Percentiles rank a stretch among this genome's conserved stretches.
Conservation (phyloP, 1,140 invertebrate genomes). For the Drosophila arawakana region DNA sequence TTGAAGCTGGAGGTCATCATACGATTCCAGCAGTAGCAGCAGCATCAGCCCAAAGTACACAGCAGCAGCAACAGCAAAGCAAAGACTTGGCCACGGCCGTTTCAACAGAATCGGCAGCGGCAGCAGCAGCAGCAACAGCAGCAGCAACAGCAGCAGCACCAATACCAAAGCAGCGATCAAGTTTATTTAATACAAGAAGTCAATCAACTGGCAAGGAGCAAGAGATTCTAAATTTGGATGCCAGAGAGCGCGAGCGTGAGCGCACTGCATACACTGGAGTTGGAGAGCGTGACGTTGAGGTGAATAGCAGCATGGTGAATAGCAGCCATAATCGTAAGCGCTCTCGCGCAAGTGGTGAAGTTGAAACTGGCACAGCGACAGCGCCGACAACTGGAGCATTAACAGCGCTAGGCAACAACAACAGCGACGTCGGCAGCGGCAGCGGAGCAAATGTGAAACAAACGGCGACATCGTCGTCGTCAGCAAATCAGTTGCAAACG, state of each 20-base stretch:
- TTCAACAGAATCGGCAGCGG: conserved; percentile 63
- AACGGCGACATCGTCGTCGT: conserved; percentile 60
- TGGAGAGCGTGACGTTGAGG: conserved; percentile 49
- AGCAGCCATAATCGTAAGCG: conserved; percentile 30
- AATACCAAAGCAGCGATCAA: conserved; percentile 84
- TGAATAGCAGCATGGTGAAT: conserved; percentile 22
- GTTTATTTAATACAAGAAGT: conserved; percentile 76
- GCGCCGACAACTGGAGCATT: conserved; percentile 71
- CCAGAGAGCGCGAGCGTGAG: conserved; percentile 54
- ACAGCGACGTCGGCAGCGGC: conserved; percentile 20
- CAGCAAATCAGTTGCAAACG: conserved; percentile 77
- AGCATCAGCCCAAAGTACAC: conserved; percentile 48
- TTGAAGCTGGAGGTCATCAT: conserved; percentile 80
- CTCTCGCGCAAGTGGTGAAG: conserved; percentile 63
- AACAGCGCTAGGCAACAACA: conserved; percentile 44
- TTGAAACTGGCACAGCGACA: conserved; percentile 72
- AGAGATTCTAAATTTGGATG: conserved; percentile 70
- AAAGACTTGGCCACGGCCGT: conserved; percentile 63
- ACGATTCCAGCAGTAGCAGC: conserved; percentile 50
- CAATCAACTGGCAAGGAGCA: conserved; percentile 63
- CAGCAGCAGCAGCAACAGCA: conserved; percentile 37
- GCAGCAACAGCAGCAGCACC: conserved; percentile 47
- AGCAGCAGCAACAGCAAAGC: conserved; percentile 40
- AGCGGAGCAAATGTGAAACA: conserved; percentile 41
- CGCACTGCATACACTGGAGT: background rate